Base-by-base conservation (phyloP, 2,797 vertebrate genomes). In the Labroides dimidiatus region DNA sequence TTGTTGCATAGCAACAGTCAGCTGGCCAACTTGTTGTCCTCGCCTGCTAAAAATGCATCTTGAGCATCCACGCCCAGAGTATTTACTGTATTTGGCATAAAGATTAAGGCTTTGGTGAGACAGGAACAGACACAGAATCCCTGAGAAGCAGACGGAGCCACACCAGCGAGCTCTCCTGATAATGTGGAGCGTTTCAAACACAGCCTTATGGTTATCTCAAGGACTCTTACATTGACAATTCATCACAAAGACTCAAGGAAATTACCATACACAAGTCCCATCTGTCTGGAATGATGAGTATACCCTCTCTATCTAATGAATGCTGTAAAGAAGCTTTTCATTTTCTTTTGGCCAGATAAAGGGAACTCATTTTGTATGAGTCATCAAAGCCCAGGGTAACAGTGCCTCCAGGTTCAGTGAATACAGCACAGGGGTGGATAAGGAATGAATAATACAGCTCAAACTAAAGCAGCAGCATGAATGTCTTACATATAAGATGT, bases 1-100 rank as follows among this genome's bases (percentile, higher is more conserved):
- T 59, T 65, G 88, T 87, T 84, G 82, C 86, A 81, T 87, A 84
- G 84, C 85, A 89, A 89, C 87, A 80, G 70, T 67, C 78, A 73
- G 77, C 69, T 57, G 81, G 59, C 62, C 50, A 60, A 78, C 56
- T 62, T 74, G 57, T 64, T 71, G 60, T 75, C 70, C 63, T 75
- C 1, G 36, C 16, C 41, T 47, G 75, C 77, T 86, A 74, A 78
- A 86, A 81, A 75, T 69, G 80, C 67, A 78, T 80, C 57, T 64
- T 42, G 51, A 76, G 33, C 63, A 71, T 79, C 75, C 83, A 75
- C 77, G 61, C 66, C 75, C 75, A 55, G 48, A 50, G 33, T 9
- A 64, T 76, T 58, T 51, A 77, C 77, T 73, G 60, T 27, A 64
- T 80, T 69, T 69, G 58, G 52, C 62, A 58, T 39, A 37, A 17